Evolutionary conservation across 2,888 invertebrate genomes (phyloP).

Genomic region (Philopedon plagiatum): DNA sequence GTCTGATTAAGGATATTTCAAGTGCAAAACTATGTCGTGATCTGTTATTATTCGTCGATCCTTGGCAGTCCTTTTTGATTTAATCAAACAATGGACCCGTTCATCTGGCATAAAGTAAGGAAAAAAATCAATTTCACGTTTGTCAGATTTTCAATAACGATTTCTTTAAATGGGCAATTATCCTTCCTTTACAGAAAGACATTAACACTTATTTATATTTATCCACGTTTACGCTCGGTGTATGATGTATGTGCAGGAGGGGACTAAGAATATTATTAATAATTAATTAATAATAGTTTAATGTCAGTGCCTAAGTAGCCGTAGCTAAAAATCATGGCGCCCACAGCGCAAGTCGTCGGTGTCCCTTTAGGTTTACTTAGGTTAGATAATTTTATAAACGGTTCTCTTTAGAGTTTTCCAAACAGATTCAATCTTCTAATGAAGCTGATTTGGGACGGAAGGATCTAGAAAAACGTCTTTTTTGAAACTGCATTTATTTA

Average conservation of each 20-base stretch:
- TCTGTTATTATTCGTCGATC: slow-evolving; percentile 36
- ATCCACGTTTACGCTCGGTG: slow-evolving; percentile 44
- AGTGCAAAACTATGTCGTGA: slow-evolving; percentile 32
- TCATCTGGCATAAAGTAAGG: slow-evolving; percentile 52
- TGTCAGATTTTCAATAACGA: slow-evolving; percentile 56
- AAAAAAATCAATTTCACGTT: slow-evolving; percentile 53
- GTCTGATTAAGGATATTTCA: neutral
- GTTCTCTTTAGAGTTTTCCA: too few species aligned
- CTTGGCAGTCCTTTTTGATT: slow-evolving; percentile 51
- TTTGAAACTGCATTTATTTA: too few species aligned
- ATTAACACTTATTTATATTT: slow-evolving; percentile 47
- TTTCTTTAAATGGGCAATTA: slow-evolving; percentile 56
- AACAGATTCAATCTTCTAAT: too few species aligned
- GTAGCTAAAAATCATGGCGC: too few species aligned
- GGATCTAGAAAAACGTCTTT: too few species aligned
- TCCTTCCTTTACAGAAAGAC: slow-evolving; percentile 55
- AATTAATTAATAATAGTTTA: neutral
- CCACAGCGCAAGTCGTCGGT: too few species aligned
- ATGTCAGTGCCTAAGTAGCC: neutral
- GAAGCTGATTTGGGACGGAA: too few species aligned
- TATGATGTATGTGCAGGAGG: slow-evolving; percentile 42
- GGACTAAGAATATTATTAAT: slow-evolving; percentile 23
- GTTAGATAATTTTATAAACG: too few species aligned
- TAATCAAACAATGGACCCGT: slow-evolving; percentile 44
- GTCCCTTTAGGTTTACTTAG: too few species aligned